Evolutionary conservation across 2,797 vertebrate species (phyloP), one percentile per base, ranked within the genome.

Genomic region (Avahi laniger): DNA sequence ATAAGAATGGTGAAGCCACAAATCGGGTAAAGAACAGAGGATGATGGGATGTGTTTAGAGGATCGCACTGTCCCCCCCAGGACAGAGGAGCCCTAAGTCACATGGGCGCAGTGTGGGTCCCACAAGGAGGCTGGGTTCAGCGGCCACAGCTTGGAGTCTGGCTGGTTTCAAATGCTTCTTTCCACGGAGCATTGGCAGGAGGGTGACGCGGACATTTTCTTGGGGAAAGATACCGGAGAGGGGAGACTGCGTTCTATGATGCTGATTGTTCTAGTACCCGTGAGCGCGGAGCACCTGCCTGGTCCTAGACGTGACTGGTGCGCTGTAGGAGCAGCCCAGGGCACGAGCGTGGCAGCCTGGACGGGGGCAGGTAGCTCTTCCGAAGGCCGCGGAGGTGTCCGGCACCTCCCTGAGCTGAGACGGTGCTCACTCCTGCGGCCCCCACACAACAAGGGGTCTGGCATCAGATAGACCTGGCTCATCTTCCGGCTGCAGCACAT

Each of bases 1-100:
- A 89, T 88, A 52, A 73, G 93, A 54, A 94, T 82, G 28, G 81
- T 94, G 88, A 91, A 69, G 90, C 92, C 87, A 52, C 93, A 75
- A 88, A 84, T 88, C 38, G 3, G 78, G 90, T 35, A 20, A 82
- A 82, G 92, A 83, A 87, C 24, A 28, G 69, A 67, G 85, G 89
- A 79, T 85, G 59, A 92, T 20, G 70, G 75, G 80, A 30, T 18
- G 35, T 33, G 1, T 35, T 83, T 33, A 78, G 79, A 72, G 70
- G 89, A 79, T 33, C 33, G 95, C 15, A 1, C 80, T 5, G 18
- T 28, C 18, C 65, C 91, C 75, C 84, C n/a, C 2, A 67, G 91
- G 7, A 88, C 48, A 67, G 50, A 89, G 46, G 50, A 70, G 65
- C 7, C 10, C 3, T 5, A 43, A 69, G 59, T 8, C 67, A 33